Conservation (phyloP, 2,888 invertebrate species). For the Pteria penguin region DNA sequence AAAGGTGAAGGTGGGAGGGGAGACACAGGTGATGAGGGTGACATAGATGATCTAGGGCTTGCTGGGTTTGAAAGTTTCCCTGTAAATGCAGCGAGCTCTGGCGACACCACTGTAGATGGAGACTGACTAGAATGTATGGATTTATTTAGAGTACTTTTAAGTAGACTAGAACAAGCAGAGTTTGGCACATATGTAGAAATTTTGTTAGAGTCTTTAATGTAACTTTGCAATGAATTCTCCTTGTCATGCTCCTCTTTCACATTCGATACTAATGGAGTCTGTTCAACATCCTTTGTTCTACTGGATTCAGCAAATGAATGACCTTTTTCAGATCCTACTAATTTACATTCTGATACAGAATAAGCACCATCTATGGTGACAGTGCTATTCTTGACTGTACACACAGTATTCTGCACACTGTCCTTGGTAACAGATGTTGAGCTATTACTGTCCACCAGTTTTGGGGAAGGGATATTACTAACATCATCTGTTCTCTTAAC, state of each 20-base stretch:
- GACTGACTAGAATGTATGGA: background rate
- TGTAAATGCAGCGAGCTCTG: slow-evolving; percentile 32
- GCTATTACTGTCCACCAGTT: background rate
- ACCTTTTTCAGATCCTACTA: no score
- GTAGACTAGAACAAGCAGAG: background rate
- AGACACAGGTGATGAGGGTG: slow-evolving; percentile 45
- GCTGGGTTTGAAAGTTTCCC: slow-evolving; percentile 30
- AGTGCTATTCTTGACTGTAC: background rate
- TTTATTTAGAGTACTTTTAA: background rate
- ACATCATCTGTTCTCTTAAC: background rate
- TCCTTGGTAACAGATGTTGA: background rate
- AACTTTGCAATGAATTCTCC: background rate
- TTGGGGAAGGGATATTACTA: background rate
- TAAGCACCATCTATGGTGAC: no score
- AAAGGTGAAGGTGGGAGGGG: slow-evolving; percentile 61
- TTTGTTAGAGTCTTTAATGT: background rate
- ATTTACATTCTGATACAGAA: no score
- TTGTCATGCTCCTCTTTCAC: background rate
- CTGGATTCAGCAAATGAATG: no score
- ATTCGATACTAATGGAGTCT: background rate
- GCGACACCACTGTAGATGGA: slow-evolving; percentile 6
- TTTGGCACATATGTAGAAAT: background rate
- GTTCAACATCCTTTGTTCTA: background rate
- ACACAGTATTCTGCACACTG: background rate
- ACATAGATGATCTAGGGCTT: slow-evolving; percentile 9